Evolutionary conservation across 2,888 invertebrate genomes (phyloP), one percentile per base, ranked within the genome.

Genomic region (Petrophora chlorosata): DNA sequence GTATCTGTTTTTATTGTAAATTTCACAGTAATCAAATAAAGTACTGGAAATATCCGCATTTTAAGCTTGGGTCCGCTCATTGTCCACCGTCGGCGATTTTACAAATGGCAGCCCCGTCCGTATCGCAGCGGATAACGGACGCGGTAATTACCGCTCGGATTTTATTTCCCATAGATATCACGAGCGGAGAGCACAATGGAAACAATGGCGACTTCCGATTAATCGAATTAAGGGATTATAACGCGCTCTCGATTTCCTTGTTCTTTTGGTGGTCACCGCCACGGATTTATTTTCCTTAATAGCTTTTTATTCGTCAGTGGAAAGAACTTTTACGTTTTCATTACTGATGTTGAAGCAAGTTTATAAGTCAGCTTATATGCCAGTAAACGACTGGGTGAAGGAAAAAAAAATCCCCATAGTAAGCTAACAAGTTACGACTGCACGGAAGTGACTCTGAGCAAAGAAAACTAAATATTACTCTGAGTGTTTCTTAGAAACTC

Each of bases 121-220:
- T 66, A 64, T 63, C 62, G 60, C 60, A 59, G 62, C 55, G 61
- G 66, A 63, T 73, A 70, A 67, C 65, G 61, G 56, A 54, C 52
- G 61, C 51, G 56, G 61, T 59, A 68, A 70, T 73, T 72, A 70
- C 67, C 59, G 61, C 39, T 47, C 55, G 45, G 58, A 59, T 67
- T 77, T 74, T 73, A 74, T 74, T 71, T 72, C 63, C 59, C 61
- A 70, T 61, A 65, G 65, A 70, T 69, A 73, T 61, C 62, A 66
- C 61, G 59, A 61, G 59, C 57, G 57, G 56, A 53, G 52, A 51
- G 39, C 56, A 59, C 55, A 60, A 47, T 55, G 48, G 59, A 61
- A 62, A 65, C 63, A 65, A 61, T 65, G 49, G 53, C 45, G 51
- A 50, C 49, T 54, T 46, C 53, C 59, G 59, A 65, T 69, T 64